phyloP scores from a whole-genome alignment of 2,888 invertebrate genomes.

The Cataglyphis albicans region DNA sequence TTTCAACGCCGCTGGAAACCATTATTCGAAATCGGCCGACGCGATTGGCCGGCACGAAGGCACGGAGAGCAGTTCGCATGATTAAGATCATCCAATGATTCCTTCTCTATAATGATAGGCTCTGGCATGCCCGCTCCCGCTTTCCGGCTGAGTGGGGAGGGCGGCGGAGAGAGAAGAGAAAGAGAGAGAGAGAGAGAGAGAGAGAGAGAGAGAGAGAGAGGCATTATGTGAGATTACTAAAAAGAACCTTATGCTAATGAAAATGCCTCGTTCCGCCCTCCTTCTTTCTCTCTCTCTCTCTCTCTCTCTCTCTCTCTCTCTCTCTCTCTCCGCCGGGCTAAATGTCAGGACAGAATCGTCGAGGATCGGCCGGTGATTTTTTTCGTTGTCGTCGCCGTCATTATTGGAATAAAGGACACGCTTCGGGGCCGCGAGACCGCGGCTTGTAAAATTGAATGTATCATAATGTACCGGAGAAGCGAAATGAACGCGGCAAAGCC shows the following conservation, averaged over 20 bases:
- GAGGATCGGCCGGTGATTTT: slow-evolving; percentile 19
- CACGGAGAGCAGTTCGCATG: slow-evolving; percentile 84
- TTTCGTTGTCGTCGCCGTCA: slow-evolving; percentile 25
- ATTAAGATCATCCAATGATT: slow-evolving; percentile 86
- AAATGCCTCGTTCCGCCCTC: slow-evolving; percentile 71
- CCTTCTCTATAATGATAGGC: slow-evolving; percentile 86
- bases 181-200: slow-evolving; percentile 21
- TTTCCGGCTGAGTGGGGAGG: slow-evolving; percentile 63
- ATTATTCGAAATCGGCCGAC: slow-evolving; percentile 81
- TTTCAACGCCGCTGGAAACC: slow-evolving; percentile 78
- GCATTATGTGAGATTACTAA: slow-evolving; percentile 72
- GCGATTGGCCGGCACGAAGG: slow-evolving; percentile 83
- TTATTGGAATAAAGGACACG: slow-evolving; percentile 40
- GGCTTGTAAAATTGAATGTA: slow-evolving; percentile 18
- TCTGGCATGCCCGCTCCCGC: slow-evolving; percentile 69
- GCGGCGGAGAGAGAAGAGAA: too few species aligned
- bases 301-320: background rate
- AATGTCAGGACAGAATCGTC: slow-evolving; percentile 8
- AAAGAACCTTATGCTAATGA: slow-evolving; percentile 82
- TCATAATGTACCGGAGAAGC: slow-evolving; percentile 2
- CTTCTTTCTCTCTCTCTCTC: slow-evolving; percentile 29
- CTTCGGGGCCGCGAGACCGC: slow-evolving; percentile 21
- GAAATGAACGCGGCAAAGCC: background rate
- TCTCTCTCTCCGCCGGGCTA: slow-evolving; percentile 7
- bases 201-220: slow-evolving; percentile 52